These are phyloP conservation scores for Gisinianus flammeolus DNA, from an alignment of 2,888 invertebrate genomes.

Conservation along the genomic window DNA sequence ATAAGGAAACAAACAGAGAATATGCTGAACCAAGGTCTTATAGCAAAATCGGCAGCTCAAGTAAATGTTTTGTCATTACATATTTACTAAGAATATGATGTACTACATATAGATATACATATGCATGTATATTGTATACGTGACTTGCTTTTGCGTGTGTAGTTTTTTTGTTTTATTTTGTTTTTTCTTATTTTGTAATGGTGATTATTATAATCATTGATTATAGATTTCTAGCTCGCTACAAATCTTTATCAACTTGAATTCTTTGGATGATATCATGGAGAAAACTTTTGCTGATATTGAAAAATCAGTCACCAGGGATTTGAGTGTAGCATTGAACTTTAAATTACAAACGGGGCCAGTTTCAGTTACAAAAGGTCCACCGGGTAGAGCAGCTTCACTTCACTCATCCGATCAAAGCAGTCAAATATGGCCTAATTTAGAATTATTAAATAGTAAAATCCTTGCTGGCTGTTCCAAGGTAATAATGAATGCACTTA, in stretches of 20 bases:
- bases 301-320: conserved; percentile 63
- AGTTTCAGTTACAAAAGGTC: conserved; percentile 19
- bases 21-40: conserved; percentile 79
- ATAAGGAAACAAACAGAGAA: conserved; percentile 80
- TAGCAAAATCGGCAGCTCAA: conserved; percentile 74
- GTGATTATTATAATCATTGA: conserved; percentile 26
- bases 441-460: conserved; percentile 66
- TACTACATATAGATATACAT: background rate
- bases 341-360: conserved; percentile 16
- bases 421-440: conserved; percentile 76
- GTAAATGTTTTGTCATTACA: conserved; percentile 61
- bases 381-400: conserved; percentile 34
- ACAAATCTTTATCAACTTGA: conserved; percentile 70
- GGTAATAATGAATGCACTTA: no score
- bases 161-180: no score
- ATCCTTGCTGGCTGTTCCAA: conserved; percentile 32
- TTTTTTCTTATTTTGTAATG: no score
- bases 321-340: conserved; percentile 59
- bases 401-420: conserved; percentile 26
- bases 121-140: background rate
- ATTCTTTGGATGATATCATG: conserved; percentile 63
- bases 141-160: background rate
- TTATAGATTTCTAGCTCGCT: conserved; percentile 68
- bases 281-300: conserved; percentile 64
- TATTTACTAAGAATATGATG: background rate